Evolutionary conservation across 2,113 vertebrate species (phyloP).

Genomic region (Chelonoidis abingdonii): DNA sequence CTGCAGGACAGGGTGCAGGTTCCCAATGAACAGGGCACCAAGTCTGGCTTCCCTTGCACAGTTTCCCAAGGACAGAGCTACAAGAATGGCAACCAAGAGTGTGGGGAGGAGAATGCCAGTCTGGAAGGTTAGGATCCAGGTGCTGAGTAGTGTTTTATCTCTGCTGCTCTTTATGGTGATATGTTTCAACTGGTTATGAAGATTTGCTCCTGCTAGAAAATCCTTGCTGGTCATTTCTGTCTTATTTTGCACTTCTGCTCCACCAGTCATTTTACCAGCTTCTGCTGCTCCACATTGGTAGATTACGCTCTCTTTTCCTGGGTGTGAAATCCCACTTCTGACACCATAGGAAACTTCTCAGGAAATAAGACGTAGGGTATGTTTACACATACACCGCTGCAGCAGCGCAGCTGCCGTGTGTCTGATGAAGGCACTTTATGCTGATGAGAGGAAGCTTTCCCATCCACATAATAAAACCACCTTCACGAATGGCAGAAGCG

Average conservation of each 20-base stretch:
- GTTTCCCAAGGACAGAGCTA: background rate
- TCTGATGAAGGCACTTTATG: too few species aligned
- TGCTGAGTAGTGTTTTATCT: background rate
- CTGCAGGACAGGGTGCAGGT: background rate
- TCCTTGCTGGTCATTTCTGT: background rate
- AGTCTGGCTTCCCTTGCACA: background rate
- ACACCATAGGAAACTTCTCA: slow-evolving; percentile 14
- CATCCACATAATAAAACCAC: too few species aligned
- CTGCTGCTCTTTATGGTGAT: background rate
- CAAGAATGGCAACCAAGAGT: background rate
- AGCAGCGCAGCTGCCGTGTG: too few species aligned
- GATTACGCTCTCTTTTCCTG: background rate
- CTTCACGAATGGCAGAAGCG: too few species aligned
- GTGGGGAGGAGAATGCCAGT: background rate
- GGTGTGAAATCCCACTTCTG: background rate
- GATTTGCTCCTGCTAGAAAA: background rate
- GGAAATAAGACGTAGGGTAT: slow-evolving; percentile 31
- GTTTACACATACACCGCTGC: too few species aligned
- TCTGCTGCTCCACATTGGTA: background rate
- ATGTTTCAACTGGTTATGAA: background rate
- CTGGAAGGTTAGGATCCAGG: background rate
- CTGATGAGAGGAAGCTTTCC: too few species aligned
- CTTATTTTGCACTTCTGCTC: background rate
- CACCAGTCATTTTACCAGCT: background rate
- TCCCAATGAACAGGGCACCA: background rate